Percentiles rank a stretch among this genome's conserved stretches.
These are phyloP conservation scores for Agrotis clavis DNA, from an alignment of 2,888 invertebrate genomes.

Conservation along the genomic window DNA sequence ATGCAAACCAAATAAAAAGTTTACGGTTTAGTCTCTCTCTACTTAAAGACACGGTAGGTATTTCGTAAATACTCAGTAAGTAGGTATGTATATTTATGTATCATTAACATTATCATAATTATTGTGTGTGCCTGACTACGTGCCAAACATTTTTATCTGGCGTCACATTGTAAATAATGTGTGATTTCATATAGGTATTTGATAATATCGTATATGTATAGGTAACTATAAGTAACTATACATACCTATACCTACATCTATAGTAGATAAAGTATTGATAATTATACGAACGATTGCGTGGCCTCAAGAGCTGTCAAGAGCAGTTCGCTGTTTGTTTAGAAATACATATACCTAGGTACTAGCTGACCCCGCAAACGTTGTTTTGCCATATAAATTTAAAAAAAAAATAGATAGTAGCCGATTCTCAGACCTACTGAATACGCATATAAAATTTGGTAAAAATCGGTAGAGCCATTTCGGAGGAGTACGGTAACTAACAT, in stretches of 20 bases:
- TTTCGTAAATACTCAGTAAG: conserved; percentile 22
- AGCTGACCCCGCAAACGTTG: no score
- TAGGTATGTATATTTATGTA: conserved; percentile 18
- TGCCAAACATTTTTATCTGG: conserved; percentile 45
- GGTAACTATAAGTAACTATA: neutral
- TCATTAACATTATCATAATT: conserved; percentile 38
- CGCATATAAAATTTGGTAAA: no score
- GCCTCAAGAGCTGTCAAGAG: neutral
- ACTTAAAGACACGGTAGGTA: conserved; percentile 17
- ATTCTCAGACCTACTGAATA: no score
- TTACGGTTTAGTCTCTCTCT: neutral
- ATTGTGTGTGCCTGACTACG: conserved; percentile 29
- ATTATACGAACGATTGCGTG: neutral
- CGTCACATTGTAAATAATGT: conserved; percentile 37
- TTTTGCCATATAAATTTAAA: no score
- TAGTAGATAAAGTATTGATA: neutral
- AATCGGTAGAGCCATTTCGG: no score
- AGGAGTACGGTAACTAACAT: no score
- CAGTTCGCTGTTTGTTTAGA: neutral
- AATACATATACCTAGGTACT: no score
- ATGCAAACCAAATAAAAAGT: conserved; percentile 46
- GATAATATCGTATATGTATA: conserved; percentile 10
- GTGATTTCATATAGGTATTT: conserved; percentile 27
- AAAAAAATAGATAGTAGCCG: no score
- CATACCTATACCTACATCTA: no score